phyloP scores from a whole-genome alignment of 2,888 invertebrate genomes.

The Standfussiana lucernea region DNA sequence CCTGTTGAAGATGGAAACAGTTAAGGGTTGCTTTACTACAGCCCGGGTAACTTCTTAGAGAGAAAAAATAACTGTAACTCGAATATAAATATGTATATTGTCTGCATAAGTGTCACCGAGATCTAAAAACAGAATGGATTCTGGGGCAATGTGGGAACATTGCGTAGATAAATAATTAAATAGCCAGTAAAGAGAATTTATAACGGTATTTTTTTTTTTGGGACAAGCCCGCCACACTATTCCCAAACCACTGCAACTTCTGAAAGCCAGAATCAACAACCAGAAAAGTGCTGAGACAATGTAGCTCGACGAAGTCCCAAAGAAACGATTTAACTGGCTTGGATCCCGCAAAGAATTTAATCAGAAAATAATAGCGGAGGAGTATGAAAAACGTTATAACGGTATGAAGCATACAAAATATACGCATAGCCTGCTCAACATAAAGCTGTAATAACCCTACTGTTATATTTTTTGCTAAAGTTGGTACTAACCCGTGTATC shows the following conservation, averaged over 20 bases:
- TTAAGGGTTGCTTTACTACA: background rate
- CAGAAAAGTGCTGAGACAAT: no score
- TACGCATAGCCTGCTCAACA: background rate
- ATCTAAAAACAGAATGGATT: background rate
- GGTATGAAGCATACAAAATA: background rate
- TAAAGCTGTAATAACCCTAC: background rate
- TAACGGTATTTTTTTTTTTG: no score
- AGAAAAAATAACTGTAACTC: background rate
- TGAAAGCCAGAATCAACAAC: no score
- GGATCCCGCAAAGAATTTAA: no score
- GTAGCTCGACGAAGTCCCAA: no score
- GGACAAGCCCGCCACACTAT: no score
- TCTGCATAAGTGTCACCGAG: background rate
- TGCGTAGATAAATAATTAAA: no score
- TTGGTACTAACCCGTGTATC: conserved; percentile 92
- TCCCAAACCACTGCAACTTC: no score
- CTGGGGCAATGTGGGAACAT: background rate
- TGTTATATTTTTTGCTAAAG: background rate
- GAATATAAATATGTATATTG: background rate
- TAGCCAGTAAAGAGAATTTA: no score
- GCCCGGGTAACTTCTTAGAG: background rate
- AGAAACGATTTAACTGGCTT: no score
- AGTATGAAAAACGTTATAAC: no score
- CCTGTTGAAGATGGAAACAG: conserved; percentile 84
- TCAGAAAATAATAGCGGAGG: no score